Evolutionary conservation across 2,113 vertebrate genomes (phyloP), one percentile per base, ranked within the genome.

Genomic region (Actinemys pallida): DNA sequence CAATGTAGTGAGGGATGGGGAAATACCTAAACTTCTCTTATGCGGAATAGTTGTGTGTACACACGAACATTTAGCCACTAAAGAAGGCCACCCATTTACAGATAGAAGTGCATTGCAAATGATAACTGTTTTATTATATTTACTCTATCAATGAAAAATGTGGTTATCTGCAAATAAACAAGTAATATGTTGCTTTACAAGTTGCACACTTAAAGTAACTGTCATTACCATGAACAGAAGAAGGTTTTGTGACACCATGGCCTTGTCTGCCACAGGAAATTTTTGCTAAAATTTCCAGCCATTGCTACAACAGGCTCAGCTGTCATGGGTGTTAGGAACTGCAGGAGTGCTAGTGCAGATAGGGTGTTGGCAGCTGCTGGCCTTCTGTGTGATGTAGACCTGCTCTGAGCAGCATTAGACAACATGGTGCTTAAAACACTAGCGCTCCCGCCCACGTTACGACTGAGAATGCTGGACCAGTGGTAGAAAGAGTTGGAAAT

Each of bases 401-500:
- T 24, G 27, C 0, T 35, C 6, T 2, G 6, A 20, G 0, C 16
- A 0, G 9, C 83, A 79, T 19, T 57, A 57, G 56, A 62, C 50
- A 84, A 75, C 0, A 47, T 42, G 83, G 69, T 39, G 35, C 3
- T 42, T 75, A 47, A 82, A 78, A 53, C 17, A 5, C 10, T 3
- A 4, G 86, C 10, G 16, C 13, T 27, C 10, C 42, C 14, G 0
- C 31, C n/a, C 81, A 69, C 5, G 29, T 20, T 83, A 24, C 0
- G 7, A 50, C 7, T 0, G 8, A 8, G 69, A 0, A 0, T 8
- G 86, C 81, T 50, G 88, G 57, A 6, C 22, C n/a, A 8, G 49
- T 5, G 54, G 52, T 75, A 87, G 56, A 0, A 1, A 54, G 82
- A 79, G 50, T 81, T 39, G 53, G 83, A 62, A 88, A 4, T 8